phyloP scores from a whole-genome alignment of 1,140 invertebrate genomes.

The Sipha flava region DNA sequence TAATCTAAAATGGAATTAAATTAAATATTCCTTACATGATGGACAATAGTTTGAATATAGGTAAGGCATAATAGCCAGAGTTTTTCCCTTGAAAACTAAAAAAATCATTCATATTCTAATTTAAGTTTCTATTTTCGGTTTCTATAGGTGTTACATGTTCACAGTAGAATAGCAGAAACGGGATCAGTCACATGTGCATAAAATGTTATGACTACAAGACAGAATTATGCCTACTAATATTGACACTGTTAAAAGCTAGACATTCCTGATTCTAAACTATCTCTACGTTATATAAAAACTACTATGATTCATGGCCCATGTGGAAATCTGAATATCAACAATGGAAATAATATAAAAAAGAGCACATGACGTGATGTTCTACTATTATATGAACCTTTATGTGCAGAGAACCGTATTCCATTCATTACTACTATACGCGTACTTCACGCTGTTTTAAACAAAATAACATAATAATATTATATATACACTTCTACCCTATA shows the following conservation, averaged over 20 bases:
- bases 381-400: too few relatives aligned
- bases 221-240: constrained; percentile 44
- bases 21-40: background rate
- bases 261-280: constrained; percentile 46
- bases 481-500: too few relatives aligned
- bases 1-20: constrained; percentile 1
- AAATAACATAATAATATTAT: too few relatives aligned
- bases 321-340: constrained; percentile 45
- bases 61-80: background rate
- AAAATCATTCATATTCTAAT: constrained; percentile 9
- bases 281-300: constrained; percentile 43
- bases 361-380: too few relatives aligned
- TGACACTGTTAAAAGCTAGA: constrained; percentile 48
- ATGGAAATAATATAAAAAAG: too few relatives aligned
- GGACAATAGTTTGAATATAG: background rate
- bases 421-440: too few relatives aligned
- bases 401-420: too few relatives aligned
- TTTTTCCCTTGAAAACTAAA: constrained; percentile 30
- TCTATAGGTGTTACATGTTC: constrained; percentile 41
- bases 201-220: constrained; percentile 45
- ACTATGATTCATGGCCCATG: constrained; percentile 47
- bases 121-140: constrained; percentile 26
- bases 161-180: constrained; percentile 48
- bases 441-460: too few relatives aligned
- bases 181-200: constrained; percentile 46